phyloP scores from a whole-genome alignment of 2,888 invertebrate species.

The Tolmerus cingulatus region DNA sequence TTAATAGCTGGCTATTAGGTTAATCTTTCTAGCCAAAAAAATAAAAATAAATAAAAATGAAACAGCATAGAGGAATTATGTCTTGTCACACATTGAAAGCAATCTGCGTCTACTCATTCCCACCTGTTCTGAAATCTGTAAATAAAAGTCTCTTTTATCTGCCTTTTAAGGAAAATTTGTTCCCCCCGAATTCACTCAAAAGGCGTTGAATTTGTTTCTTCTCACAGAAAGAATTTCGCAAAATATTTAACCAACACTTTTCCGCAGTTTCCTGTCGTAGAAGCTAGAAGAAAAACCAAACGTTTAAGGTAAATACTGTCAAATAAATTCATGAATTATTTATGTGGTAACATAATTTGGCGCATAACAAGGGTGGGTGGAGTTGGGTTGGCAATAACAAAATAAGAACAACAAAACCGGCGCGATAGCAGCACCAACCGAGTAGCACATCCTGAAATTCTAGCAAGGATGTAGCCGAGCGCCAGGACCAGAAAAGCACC shows the following conservation, averaged over 20 bases:
- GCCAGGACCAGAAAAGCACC: background rate
- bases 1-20: background rate
- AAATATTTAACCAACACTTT: constrained; percentile 35
- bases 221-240: background rate
- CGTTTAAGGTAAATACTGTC: constrained; percentile 45
- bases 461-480: background rate
- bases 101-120: background rate
- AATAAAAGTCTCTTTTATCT: constrained; percentile 24
- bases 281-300: background rate
- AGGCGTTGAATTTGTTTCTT: background rate
- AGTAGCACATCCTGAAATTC: background rate
- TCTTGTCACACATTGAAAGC: background rate
- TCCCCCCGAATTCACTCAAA: background rate
- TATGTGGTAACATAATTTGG: constrained; percentile 39
- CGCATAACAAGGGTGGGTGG: background rate
- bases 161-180: background rate
- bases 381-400: constrained; percentile 19
- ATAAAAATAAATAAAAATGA: too few species aligned
- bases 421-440: background rate
- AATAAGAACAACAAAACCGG: background rate
- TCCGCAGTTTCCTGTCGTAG: background rate
- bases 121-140: background rate
- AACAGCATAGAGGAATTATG: background rate
- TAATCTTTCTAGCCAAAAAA: too few species aligned
- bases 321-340: constrained; percentile 46